phyloP scores from a whole-genome alignment of 2,113 vertebrate species.

The Syngnathoides biaculeatus region DNA sequence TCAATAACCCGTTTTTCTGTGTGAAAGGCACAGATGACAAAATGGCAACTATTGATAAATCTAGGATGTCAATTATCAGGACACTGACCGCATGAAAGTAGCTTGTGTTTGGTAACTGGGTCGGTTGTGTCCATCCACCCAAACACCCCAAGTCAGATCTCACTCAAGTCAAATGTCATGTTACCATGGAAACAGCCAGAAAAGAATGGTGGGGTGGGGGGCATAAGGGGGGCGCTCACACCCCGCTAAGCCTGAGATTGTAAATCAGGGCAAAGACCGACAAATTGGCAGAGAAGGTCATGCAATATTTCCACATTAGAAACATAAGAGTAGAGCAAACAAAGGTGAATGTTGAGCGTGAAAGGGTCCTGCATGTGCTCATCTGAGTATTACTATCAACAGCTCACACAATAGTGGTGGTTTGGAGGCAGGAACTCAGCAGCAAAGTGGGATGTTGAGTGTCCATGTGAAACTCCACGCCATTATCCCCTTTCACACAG shows the following conservation, averaged over 20 bases:
- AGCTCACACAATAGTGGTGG: too few relatives aligned
- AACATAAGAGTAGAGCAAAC: neutral
- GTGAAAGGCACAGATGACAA: neutral
- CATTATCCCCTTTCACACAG: too few relatives aligned
- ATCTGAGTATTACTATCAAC: too few relatives aligned
- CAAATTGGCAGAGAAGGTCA: neutral
- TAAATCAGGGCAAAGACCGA: neutral
- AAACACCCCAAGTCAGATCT: constrained; percentile 24
- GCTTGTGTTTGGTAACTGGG: neutral
- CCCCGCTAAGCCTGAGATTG: constrained; percentile 19
- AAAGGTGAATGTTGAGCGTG: too few relatives aligned
- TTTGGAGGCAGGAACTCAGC: neutral
- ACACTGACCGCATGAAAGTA: neutral
- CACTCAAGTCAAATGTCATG: constrained; percentile 40
- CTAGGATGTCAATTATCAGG: neutral
- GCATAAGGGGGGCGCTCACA: neutral
- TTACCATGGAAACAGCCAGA: constrained; percentile 64
- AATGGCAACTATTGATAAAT: neutral
- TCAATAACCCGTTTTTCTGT: too few relatives aligned
- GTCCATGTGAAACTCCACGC: too few relatives aligned
- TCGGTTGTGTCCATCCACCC: neutral
- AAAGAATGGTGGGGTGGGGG: neutral
- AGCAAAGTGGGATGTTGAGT: neutral
- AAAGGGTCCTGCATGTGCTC: too few relatives aligned
- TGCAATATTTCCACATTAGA: neutral